Conservation (phyloP, 2,113 vertebrate genomes). For the Macrotus californicus region DNA sequence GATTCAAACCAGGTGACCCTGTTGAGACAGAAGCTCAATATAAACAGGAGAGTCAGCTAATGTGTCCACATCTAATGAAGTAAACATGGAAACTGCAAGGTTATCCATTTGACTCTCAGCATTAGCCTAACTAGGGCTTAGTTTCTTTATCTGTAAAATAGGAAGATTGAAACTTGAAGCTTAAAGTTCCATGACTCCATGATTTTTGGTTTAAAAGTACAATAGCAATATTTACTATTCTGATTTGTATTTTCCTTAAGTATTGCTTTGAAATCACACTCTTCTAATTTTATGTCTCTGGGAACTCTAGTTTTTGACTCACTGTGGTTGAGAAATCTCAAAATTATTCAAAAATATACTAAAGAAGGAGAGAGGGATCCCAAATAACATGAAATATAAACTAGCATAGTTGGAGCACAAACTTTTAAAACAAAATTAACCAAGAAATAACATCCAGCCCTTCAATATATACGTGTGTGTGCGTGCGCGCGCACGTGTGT, state of each 20-base stretch:
- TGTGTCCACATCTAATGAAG: background rate
- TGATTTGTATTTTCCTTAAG: background rate
- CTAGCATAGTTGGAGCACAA: background rate
- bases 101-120: background rate
- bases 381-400: background rate
- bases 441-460: background rate
- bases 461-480: too few relatives aligned
- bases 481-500: too few relatives aligned
- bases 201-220: background rate
- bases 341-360: background rate
- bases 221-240: background rate
- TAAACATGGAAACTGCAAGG: background rate
- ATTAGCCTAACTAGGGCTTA: background rate
- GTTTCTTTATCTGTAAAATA: background rate
- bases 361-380: accelerated
- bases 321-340: background rate
- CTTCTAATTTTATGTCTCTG: background rate
- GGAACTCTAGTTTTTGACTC: background rate
- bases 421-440: background rate
- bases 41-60: background rate
- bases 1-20: background rate
- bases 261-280: background rate
- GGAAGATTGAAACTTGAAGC: background rate
- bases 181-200: background rate
- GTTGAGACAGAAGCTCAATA: background rate